These are phyloP conservation scores for Cosmorhoe ocellata DNA, from an alignment of 2,888 invertebrate genomes.

Conservation along the genomic window DNA sequence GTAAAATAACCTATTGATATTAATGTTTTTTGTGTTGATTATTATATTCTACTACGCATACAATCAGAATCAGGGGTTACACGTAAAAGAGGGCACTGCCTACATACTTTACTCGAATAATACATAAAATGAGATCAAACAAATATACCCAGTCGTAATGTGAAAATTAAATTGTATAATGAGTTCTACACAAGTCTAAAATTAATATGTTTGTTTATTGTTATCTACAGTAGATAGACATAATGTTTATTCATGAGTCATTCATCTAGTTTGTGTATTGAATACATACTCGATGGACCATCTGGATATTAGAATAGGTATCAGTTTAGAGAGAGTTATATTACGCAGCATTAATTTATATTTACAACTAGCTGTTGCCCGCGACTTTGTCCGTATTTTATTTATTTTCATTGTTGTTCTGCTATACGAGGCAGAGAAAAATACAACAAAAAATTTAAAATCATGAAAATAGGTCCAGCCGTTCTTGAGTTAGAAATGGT, in stretches of 20 bases:
- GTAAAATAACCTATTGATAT: conserved; percentile 28
- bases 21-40: conserved; percentile 25
- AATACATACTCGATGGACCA: conserved; percentile 30
- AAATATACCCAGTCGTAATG: conserved; percentile 60
- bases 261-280: conserved; percentile 30
- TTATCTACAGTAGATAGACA: conserved; percentile 21
- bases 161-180: conserved; percentile 53
- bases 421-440: too few species aligned
- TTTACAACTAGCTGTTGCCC: conserved; percentile 28
- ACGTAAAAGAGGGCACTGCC: conserved; percentile 22
- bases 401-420: too few species aligned
- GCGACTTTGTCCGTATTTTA: too few species aligned
- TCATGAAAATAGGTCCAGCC: too few species aligned
- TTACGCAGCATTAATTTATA: conserved; percentile 22
- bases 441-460: too few species aligned
- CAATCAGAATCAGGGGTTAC: conserved; percentile 10
- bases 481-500: too few species aligned
- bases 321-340: conserved; percentile 9
- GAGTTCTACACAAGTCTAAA: conserved; percentile 52
- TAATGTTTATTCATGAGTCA: conserved; percentile 11
- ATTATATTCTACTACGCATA: conserved; percentile 29
- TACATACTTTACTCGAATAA: conserved; percentile 52
- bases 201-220: conserved; percentile 17
- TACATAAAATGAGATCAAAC: conserved; percentile 76
- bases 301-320: conserved; percentile 18